These are phyloP conservation scores for Drosophila aff. DNA, from an alignment of 1,140 invertebrate species.

Conservation along the genomic window DNA sequence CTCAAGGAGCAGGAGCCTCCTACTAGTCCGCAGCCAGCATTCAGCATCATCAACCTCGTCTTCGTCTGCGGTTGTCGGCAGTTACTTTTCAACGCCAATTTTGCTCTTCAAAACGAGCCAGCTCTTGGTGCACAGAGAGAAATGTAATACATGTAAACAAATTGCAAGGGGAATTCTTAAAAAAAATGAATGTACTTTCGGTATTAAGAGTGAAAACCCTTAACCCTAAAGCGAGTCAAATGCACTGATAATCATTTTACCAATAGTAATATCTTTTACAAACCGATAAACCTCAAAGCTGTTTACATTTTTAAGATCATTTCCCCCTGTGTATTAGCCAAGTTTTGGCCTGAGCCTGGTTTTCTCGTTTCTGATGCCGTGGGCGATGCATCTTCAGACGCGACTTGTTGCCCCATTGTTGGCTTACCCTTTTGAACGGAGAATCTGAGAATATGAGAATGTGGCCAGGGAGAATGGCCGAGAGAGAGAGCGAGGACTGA, in stretches of 20 bases:
- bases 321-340: constrained; percentile 18
- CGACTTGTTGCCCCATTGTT: constrained; percentile 84
- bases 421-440: constrained; percentile 58
- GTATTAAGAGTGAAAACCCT: no score
- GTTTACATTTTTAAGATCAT: not conserved
- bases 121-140: constrained; percentile 23
- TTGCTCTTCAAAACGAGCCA: constrained; percentile 67
- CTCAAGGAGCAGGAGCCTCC: constrained; percentile 35
- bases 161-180: no score
- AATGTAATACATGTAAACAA: not conserved
- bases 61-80: constrained; percentile 58
- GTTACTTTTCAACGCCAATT: constrained; percentile 82
- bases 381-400: constrained; percentile 77
- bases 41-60: constrained; percentile 25
- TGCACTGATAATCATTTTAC: no score
- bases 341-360: constrained; percentile 33
- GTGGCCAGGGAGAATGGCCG: constrained; percentile 16
- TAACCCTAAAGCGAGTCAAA: no score
- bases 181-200: no score
- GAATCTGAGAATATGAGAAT: constrained; percentile 13
- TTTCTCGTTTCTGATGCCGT: constrained; percentile 62
- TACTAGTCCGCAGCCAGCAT: constrained; percentile 19
- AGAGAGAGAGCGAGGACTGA: constrained; percentile 25
- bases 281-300: not conserved
- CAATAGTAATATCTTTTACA: not conserved